Conservation (phyloP, 2,113 vertebrate species). For the Paramisgurnus dabryanus region DNA sequence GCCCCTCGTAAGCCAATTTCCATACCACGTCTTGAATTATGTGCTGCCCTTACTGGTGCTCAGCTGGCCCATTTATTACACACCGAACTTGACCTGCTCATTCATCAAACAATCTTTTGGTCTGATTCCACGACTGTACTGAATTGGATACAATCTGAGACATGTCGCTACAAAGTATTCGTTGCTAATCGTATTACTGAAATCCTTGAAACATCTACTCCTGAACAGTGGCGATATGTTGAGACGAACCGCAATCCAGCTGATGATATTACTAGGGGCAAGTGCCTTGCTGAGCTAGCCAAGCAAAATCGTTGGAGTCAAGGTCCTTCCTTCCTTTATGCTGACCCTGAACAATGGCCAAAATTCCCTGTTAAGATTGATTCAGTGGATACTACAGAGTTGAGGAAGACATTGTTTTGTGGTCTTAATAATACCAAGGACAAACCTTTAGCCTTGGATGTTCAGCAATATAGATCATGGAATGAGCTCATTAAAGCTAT, state of each 20-base stretch:
- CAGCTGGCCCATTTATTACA: too few species aligned
- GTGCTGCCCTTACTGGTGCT: not conserved
- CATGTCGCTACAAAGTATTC: too few species aligned
- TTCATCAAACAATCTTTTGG: too few species aligned
- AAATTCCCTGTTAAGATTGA: not conserved
- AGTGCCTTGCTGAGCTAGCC: too few species aligned
- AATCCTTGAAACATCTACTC: too few species aligned
- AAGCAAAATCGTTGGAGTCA: not conserved
- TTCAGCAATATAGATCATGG: not conserved
- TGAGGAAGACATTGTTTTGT: not conserved
- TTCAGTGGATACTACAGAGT: not conserved
- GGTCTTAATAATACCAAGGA: not conserved
- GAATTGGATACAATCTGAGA: too few species aligned
- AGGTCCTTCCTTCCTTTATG: not conserved
- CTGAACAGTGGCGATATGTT: not conserved
- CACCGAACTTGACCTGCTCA: too few species aligned
- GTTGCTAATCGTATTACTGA: too few species aligned
- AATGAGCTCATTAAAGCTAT: not conserved
- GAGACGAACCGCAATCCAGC: not conserved
- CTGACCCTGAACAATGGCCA: not conserved
- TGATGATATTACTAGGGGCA: too few species aligned
- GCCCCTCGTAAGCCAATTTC: not conserved
- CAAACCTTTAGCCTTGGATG: not conserved
- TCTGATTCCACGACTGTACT: too few species aligned
- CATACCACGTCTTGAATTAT: not conserved